Conservation (phyloP, 1,140 invertebrate genomes). For the Drosophila neocordata region DNA sequence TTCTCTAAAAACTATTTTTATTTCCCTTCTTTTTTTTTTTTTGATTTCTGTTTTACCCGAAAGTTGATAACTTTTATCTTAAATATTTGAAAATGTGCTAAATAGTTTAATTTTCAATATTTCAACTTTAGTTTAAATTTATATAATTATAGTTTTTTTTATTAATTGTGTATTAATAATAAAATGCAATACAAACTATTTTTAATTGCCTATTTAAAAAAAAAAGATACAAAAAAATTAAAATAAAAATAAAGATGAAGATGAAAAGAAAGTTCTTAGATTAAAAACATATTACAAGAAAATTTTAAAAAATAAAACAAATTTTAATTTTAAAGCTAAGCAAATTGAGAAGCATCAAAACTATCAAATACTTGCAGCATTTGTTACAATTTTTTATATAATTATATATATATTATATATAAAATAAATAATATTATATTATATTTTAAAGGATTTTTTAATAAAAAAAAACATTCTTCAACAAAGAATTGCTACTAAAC, state of each 20-base stretch:
- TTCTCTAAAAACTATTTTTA: constrained; percentile 29
- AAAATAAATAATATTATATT: constrained; percentile 65
- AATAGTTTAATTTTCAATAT: constrained; percentile 61
- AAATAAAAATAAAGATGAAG: no score
- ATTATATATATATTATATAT: constrained; percentile 62
- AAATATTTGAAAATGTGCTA: constrained; percentile 58
- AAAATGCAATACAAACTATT: constrained; percentile 76
- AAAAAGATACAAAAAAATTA: no score
- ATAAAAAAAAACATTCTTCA: constrained; percentile 63
- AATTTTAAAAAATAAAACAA: constrained; percentile 35
- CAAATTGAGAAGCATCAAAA: constrained; percentile 59
- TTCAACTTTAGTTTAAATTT: constrained; percentile 63
- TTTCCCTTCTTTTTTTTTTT: constrained; percentile 15
- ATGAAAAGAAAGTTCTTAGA: not conserved
- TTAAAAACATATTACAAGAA: constrained; percentile 26
- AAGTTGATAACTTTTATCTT: constrained; percentile 1
- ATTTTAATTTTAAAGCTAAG: constrained; percentile 63
- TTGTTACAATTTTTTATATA: constrained; percentile 71
- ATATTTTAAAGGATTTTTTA: constrained; percentile 72
- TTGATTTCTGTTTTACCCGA: not conserved
- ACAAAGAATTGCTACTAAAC: constrained; percentile 63
- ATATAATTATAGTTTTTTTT: constrained; percentile 72
- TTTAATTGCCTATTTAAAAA: constrained; percentile 74
- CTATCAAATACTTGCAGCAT: constrained; percentile 63
- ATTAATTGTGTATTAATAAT: constrained; percentile 73